phyloP scores from a whole-genome alignment of 2,113 vertebrate species.

The Rissa tridactyla region DNA sequence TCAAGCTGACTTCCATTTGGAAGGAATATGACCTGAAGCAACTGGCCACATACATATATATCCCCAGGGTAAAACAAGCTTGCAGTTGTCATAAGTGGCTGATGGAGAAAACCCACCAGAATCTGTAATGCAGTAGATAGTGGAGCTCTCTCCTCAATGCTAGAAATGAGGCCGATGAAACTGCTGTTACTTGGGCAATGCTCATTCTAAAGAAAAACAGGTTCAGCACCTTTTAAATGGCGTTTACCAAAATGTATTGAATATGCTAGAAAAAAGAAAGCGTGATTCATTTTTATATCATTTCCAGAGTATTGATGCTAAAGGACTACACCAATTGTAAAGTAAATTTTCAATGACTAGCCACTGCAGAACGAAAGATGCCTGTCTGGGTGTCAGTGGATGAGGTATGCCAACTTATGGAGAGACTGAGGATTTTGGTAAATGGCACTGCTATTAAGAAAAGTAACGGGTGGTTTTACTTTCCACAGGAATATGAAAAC shows the following conservation, averaged over 20 bases:
- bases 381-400: neutral
- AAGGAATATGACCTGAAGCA: conserved; percentile 26
- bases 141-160: neutral
- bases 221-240: conserved; percentile 1
- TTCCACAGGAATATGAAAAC: neutral
- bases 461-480: neutral
- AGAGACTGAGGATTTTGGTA: neutral
- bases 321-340: neutral
- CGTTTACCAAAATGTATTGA: neutral
- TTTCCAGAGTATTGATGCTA: neutral
- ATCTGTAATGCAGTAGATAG: neutral
- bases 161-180: neutral
- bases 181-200: neutral
- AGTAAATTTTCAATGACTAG: neutral
- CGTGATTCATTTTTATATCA: neutral
- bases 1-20: conserved; percentile 19
- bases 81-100: neutral
- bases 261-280: neutral
- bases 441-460: neutral
- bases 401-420: neutral
- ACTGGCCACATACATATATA: neutral
- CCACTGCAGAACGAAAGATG: neutral
- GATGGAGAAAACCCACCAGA: conserved; percentile 9
- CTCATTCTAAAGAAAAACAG: neutral
- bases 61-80: conserved; percentile 12